Percentiles rank a stretch among this genome's conserved stretches.
Evolutionary conservation across 2,888 invertebrate genomes (phyloP).

Genomic region (Hermaeophaga mercurialis): DNA sequence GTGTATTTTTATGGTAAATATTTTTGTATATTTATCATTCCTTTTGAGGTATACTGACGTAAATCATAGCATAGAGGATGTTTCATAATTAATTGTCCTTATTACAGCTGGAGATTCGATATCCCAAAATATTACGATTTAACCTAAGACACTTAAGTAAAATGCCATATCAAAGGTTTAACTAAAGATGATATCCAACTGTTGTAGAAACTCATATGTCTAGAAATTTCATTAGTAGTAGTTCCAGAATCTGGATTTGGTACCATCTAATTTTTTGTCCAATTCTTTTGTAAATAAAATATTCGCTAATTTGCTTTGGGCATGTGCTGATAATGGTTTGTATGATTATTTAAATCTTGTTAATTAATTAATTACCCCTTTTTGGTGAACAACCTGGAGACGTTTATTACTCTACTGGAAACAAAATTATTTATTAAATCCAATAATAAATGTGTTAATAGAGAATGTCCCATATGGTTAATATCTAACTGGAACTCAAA

Average conservation of each 20-base stretch:
- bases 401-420: conserved; percentile 77
- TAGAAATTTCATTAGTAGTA: conserved; percentile 75
- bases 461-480: conserved; percentile 82
- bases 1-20: no score
- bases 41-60: no score
- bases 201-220: conserved; percentile 73
- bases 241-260: conserved; percentile 86
- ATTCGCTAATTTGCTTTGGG: conserved; percentile 82
- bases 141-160: conserved; percentile 57
- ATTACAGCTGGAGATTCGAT: no score
- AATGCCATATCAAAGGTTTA: conserved; percentile 74
- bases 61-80: no score
- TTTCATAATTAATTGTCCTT: no score
- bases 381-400: conserved; percentile 73
- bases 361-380: conserved; percentile 71
- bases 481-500: conserved; percentile 82
- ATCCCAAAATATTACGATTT: no score
- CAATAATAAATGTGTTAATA: conserved; percentile 74
- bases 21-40: no score
- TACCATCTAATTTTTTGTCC: conserved; percentile 67
- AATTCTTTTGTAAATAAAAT: conserved; percentile 75
- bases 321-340: conserved; percentile 69
- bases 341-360: conserved; percentile 74
- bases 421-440: conserved; percentile 70
- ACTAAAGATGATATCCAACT: conserved; percentile 65